These are phyloP conservation scores for Cheumatopsyche charites DNA, from an alignment of 1,140 invertebrate genomes.

Conservation along the genomic window DNA sequence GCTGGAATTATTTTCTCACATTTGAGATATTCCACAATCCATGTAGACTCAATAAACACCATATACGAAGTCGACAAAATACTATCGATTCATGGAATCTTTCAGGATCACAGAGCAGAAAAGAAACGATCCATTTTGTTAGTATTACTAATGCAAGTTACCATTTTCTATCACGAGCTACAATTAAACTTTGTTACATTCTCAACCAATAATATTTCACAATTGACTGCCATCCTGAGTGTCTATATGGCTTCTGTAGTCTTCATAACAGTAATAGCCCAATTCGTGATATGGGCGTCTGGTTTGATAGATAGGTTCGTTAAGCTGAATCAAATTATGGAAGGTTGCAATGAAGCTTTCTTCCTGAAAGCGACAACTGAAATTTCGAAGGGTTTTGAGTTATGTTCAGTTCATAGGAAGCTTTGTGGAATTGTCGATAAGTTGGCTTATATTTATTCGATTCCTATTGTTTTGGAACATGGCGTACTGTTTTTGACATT, in stretches of 20 bases:
- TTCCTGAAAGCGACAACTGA: background rate
- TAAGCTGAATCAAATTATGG: background rate
- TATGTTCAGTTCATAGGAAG: background rate
- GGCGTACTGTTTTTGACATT: background rate
- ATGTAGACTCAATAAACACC: background rate
- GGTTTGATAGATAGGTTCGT: background rate
- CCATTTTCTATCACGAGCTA: constrained; percentile 8
- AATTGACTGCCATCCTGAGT: background rate
- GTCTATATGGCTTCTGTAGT: background rate
- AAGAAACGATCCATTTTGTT: background rate
- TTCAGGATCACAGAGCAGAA: background rate
- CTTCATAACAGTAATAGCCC: background rate
- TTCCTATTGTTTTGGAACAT: constrained; percentile 1
- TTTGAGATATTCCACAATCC: background rate
- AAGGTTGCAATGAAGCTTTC: background rate
- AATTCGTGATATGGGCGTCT: background rate
- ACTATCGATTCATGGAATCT: background rate
- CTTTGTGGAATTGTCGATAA: background rate
- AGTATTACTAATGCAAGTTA: background rate
- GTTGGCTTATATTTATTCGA: constrained; percentile 12
- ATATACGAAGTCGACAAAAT: background rate
- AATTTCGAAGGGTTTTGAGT: background rate
- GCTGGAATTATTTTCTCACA: background rate
- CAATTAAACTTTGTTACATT: background rate
- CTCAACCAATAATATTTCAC: background rate